Evolutionary conservation across 2,888 invertebrate genomes (phyloP).

Genomic region (Thelaira solivaga): DNA sequence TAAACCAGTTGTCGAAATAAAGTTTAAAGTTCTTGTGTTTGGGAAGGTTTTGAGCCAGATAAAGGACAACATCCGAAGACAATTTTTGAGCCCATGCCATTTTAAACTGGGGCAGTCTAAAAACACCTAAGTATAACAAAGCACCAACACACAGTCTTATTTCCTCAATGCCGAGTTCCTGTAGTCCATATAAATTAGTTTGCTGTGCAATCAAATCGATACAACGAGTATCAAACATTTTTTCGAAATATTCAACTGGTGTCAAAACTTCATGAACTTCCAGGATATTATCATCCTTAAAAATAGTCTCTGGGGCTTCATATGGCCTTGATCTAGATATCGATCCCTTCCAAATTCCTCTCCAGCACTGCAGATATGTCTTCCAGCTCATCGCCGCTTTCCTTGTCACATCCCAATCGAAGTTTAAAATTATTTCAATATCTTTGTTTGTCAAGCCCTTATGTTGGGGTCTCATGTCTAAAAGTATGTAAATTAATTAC

Average conservation of each 20-base stretch:
- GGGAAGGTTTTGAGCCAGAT: not conserved
- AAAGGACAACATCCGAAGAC: slow-evolving; percentile 11
- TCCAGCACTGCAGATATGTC: slow-evolving; percentile 49
- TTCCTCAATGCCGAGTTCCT: slow-evolving; percentile 32
- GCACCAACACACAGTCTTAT: slow-evolving; percentile 24
- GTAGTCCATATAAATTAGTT: slow-evolving; percentile 39
- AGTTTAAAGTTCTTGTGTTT: slow-evolving; percentile 37
- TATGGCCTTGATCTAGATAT: slow-evolving; percentile 21
- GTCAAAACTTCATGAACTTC: slow-evolving; percentile 29
- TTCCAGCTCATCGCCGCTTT: slow-evolving; percentile 47
- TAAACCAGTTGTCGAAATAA: slow-evolving; percentile 58
- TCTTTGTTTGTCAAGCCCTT: slow-evolving; percentile 20
- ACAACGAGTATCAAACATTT: too few relatives aligned
- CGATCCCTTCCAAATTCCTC: slow-evolving; percentile 36
- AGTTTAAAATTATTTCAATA: slow-evolving; percentile 29
- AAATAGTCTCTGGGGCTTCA: too few relatives aligned
- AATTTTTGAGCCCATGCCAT: slow-evolving; percentile 42
- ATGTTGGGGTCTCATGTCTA: not conserved
- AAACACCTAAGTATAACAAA: slow-evolving; percentile 41
- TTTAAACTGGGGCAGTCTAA: slow-evolving; percentile 54
- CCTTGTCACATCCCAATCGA: slow-evolving; percentile 48
- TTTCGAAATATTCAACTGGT: slow-evolving; percentile 19
- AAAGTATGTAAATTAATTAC: slow-evolving; percentile 11
- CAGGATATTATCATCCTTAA: slow-evolving; percentile 34
- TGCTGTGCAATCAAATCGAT: too few relatives aligned